Conservation (phyloP, 1,140 invertebrate species). For the Drosophila sechellia region DNA sequence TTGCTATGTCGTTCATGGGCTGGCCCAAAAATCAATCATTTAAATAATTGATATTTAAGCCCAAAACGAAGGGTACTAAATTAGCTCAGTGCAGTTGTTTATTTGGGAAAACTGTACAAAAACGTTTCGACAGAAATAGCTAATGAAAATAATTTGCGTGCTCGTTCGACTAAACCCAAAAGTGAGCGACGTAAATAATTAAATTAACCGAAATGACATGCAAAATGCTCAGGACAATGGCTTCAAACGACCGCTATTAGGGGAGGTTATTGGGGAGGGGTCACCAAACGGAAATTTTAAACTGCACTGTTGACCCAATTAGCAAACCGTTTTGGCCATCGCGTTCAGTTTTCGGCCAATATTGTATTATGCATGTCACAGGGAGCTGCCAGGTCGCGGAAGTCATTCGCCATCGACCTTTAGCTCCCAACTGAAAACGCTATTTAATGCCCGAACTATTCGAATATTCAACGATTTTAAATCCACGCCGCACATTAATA, state of each 20-base stretch:
- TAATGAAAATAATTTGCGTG: slow-evolving; percentile 71
- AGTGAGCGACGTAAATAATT: slow-evolving; percentile 66
- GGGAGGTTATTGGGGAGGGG: slow-evolving; percentile 6
- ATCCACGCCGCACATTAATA: slow-evolving; percentile 33
- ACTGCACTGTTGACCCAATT: slow-evolving; percentile 67
- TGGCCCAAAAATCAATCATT: too few species aligned
- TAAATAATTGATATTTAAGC: background rate
- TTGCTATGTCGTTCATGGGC: too few species aligned
- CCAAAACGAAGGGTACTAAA: background rate
- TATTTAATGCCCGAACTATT: slow-evolving; percentile 7
- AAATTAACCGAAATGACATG: slow-evolving; percentile 74
- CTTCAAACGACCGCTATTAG: slow-evolving; percentile 21
- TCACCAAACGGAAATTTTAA: slow-evolving; percentile 13
- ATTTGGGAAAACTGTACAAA: slow-evolving; percentile 21
- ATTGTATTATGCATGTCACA: slow-evolving; percentile 47
- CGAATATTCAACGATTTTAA: slow-evolving; percentile 28
- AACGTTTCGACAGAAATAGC: slow-evolving; percentile 55
- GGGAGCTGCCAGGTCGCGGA: slow-evolving; percentile 18
- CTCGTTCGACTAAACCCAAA: slow-evolving; percentile 32
- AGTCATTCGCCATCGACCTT: slow-evolving; percentile 11
- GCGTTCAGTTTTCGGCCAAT: slow-evolving; percentile 26
- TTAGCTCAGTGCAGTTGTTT: slow-evolving; percentile 5
- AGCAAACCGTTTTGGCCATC: slow-evolving; percentile 51
- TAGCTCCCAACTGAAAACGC: slow-evolving; percentile 15
- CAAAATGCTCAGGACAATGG: slow-evolving; percentile 49